Evolutionary conservation across 2,888 invertebrate genomes (phyloP), one percentile per base, ranked within the genome.

Genomic region (Imbricaverruca yamaguchii): DNA sequence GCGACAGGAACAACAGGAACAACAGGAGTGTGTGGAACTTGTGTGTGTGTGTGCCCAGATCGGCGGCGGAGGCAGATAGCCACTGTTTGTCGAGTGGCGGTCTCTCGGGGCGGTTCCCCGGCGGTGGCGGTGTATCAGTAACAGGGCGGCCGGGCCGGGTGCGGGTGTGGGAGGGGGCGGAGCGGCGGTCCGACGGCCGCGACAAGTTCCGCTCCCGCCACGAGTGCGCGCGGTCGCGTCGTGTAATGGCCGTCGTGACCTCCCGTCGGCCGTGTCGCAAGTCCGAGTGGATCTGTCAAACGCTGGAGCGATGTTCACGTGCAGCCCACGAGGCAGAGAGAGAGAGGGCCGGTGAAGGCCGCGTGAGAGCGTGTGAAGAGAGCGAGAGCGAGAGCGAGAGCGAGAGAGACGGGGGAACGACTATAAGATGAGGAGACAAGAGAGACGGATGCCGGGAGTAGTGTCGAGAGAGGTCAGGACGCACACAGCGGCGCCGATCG

Each of bases 211-310:
- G 11, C 59, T n/a, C 9, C 15, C 15, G 59, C 18, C 59, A 13
- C 59, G 11, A 13, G 4, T 39, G 25, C 13, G 39, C 67, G 13
- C 23, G 25, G 25, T 39, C 25, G n/a, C n/a, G n/a, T n/a, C n/a
- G n/a, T n/a, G n/a, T n/a, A n/a, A n/a, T n/a, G n/a, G n/a, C n/a
- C n/a, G n/a, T n/a, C n/a, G n/a, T n/a, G n/a, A n/a, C n/a, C n/a
- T n/a, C n/a, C n/a, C n/a, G n/a, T n/a, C n/a, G n/a, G n/a, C n/a
- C 21, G 65, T 65, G 65, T 65, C 65, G 65, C 65, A 23, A 65
- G 23, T 0, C n/a, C 65, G 65, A 1, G 6, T 23, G 65, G 23
- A 23, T 23, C 65, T 23, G 65, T 65, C 65, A 65, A 65, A 6
- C 65, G 21, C 21, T 18, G 11, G 65, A 65, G 23, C 21, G 65